Conservation (phyloP, 2,113 vertebrate genomes). For the Festucalex cinctus region DNA sequence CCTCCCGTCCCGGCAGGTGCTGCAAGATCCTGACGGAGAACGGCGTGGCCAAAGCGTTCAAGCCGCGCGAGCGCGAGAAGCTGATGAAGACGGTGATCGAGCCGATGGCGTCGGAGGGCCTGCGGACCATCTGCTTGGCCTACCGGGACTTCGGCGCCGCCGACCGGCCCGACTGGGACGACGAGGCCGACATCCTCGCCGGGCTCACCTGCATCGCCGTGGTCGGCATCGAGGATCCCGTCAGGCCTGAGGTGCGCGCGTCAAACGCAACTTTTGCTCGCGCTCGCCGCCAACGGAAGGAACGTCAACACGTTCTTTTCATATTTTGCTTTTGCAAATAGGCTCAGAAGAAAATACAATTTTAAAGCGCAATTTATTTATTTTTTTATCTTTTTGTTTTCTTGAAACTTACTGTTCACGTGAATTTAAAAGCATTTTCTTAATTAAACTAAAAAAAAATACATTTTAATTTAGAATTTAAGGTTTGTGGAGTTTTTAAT, state of each 20-base stretch:
- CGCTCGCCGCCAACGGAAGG: no score
- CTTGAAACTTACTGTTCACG: no score
- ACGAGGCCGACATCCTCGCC: slow-evolving; percentile 86
- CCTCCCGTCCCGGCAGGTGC: slow-evolving; percentile 74
- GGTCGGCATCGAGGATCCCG: slow-evolving; percentile 97
- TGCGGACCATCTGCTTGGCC: slow-evolving; percentile 94
- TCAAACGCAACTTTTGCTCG: no score
- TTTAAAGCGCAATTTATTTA: no score
- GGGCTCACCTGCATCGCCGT: slow-evolving; percentile 90
- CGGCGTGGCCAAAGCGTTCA: slow-evolving; percentile 84
- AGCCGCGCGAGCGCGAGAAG: slow-evolving; percentile 83
- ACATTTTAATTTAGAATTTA: no score
- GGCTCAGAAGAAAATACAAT: no score
- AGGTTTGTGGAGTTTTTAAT: no score
- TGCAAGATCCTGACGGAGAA: slow-evolving; percentile 83
- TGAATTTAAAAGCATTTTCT: no score
- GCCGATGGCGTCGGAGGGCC: slow-evolving; percentile 94
- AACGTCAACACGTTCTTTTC: no score
- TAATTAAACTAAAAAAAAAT: no score
- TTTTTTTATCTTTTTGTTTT: no score
- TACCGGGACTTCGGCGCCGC: slow-evolving; percentile 86
- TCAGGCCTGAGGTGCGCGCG: slow-evolving; percentile 96
- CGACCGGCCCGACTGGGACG: slow-evolving; percentile 92
- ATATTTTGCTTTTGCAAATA: no score
- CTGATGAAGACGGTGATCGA: slow-evolving; percentile 90